Percentiles rank a stretch among this genome's conserved stretches.
Conservation (phyloP, 2,888 invertebrate species). For the Cantharis rustica region DNA sequence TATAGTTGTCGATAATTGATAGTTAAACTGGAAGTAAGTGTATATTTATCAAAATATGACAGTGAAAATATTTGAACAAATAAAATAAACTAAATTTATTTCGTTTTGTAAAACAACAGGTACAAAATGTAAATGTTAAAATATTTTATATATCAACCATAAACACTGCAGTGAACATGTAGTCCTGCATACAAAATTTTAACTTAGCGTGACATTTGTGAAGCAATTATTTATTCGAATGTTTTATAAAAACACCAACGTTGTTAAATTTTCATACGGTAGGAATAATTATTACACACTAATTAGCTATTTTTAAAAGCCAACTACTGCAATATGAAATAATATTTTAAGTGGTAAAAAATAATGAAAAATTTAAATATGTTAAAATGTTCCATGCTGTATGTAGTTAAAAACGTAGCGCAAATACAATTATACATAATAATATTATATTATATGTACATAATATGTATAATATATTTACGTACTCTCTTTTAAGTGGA, state of each 20-base stretch:
- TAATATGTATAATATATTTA: too few species aligned
- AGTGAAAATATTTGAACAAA: too few species aligned
- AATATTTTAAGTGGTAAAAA: background rate
- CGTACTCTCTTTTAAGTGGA: too few species aligned
- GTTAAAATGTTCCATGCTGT: background rate
- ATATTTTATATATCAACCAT: background rate
- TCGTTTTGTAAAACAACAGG: background rate
- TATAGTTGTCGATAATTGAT: too few species aligned
- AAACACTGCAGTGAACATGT: background rate
- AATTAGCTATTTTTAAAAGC: background rate
- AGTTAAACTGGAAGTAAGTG: too few species aligned
- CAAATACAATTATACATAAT: too few species aligned
- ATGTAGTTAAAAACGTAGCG: background rate
- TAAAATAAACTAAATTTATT: background rate
- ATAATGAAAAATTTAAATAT: background rate
- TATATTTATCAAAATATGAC: too few species aligned
- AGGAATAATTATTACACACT: background rate
- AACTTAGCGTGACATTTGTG: background rate
- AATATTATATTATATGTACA: too few species aligned
- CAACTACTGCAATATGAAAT: background rate
- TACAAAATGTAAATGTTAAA: background rate
- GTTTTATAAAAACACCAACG: background rate
- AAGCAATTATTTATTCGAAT: background rate
- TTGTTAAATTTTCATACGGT: background rate
- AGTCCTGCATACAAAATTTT: background rate